Evolutionary conservation across 2,888 invertebrate species (phyloP), one percentile per base, ranked within the genome.

Genomic region (Escarpia spicata): DNA sequence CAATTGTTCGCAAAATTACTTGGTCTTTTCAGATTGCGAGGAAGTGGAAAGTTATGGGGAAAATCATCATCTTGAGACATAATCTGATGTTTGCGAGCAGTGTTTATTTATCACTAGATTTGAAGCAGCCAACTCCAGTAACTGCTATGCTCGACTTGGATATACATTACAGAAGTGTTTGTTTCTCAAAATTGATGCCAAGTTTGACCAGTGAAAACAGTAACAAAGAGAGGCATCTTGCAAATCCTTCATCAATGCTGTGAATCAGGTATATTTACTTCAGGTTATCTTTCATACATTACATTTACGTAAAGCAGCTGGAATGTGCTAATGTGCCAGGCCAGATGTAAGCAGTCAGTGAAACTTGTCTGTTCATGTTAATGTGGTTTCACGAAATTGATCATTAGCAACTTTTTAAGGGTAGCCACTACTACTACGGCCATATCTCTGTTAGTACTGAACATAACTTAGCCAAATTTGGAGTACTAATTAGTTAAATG

Each of bases 41-140:
- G 95, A 60, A 95, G 95, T 31, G 95, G 94, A n/a, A 95, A 95
- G 93, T 93, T 95, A 44, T 95, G 95, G 95, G 95, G 92, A 45
- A 93, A 75, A 75, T 75, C 75, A 75, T 75, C 75, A 15, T 75
- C 75, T 75, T 75, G 75, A 75, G 75, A 75, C 75, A 75, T 75
- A 19, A 8, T 75, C 75, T 75, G 75, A 75, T n/a, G 75, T 75
- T 75, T 75, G 75, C n/a, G 8, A 75, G n/a, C 75, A 26, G 75
- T 75, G 19, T 15, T 75, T 26, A n/a, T 75, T 75, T 75, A 75
- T 75, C 75, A 6, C 26, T 75, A 75, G 26, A 75, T 75, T 75
- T 75, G 75, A 15, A 75, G 26, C 75, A 26, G 75, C 75, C 26
- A 26, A 26, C 15, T 75, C 52, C 52, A 52, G 52, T 15, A 75